phyloP scores from a whole-genome alignment of 2,888 invertebrate genomes.

The Agrochola litura region DNA sequence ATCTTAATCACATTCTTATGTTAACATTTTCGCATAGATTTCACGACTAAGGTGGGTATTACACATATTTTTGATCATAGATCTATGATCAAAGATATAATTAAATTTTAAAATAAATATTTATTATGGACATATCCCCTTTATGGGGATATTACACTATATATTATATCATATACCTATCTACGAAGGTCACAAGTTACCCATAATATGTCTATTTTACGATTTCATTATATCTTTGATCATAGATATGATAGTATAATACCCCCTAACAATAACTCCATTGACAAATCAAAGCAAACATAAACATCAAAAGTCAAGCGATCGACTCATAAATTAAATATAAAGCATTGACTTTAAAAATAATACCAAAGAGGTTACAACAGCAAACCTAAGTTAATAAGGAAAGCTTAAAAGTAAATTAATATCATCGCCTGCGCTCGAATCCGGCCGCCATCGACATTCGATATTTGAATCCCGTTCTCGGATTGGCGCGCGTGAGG shows the following conservation, averaged over 20 bases:
- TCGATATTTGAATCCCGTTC: slow-evolving; percentile 79
- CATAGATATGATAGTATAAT: too few relatives aligned
- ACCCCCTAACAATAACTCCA: not conserved
- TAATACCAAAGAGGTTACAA: slow-evolving; percentile 43
- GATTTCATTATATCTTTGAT: too few relatives aligned
- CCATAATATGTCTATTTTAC: too few relatives aligned
- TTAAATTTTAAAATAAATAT: too few relatives aligned
- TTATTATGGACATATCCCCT: too few relatives aligned
- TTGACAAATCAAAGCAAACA: slow-evolving; percentile 3
- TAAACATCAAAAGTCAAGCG: not conserved
- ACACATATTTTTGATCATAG: too few relatives aligned
- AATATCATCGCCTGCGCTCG: slow-evolving; percentile 74
- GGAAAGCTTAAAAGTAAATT: slow-evolving; percentile 77
- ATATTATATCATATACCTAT: too few relatives aligned
- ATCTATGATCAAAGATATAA: too few relatives aligned
- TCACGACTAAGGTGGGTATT: too few relatives aligned
- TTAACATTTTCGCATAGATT: not conserved
- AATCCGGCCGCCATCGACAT: slow-evolving; percentile 69
- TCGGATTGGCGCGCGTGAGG: slow-evolving; percentile 73
- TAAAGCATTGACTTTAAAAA: not conserved
- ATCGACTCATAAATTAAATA: slow-evolving; percentile 1
- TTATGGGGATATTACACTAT: too few relatives aligned
- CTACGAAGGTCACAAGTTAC: too few relatives aligned
- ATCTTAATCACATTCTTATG: not conserved
- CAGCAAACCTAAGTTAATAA: slow-evolving; percentile 71